Percentiles rank a stretch among this genome's conserved stretches.
Conservation (phyloP, 1,140 invertebrate species). For the Maniola jurtina region DNA sequence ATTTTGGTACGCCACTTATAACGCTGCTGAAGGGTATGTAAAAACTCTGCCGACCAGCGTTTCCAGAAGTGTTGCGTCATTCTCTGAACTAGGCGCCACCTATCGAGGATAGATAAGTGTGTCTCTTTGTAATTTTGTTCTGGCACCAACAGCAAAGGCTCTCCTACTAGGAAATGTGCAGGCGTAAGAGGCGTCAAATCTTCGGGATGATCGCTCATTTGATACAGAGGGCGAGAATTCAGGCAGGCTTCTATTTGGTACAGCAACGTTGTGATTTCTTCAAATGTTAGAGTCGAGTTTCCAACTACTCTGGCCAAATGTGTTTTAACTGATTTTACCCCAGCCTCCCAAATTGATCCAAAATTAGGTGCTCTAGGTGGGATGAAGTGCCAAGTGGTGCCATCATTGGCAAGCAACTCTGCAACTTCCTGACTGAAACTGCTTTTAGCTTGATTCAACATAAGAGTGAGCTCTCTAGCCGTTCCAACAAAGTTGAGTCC, state of each 20-base stretch:
- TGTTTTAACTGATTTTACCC: constrained; percentile 25
- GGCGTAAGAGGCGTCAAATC: too few relatives aligned
- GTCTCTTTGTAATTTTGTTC: too few relatives aligned
- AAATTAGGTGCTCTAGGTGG: constrained; percentile 29
- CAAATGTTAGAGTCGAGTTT: constrained; percentile 33
- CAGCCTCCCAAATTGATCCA: constrained; percentile 26
- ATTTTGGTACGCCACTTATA: constrained; percentile 17
- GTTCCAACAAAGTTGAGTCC: constrained; percentile 53
- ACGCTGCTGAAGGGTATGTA: constrained; percentile 20
- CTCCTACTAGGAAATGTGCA: too few relatives aligned
- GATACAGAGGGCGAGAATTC: too few relatives aligned
- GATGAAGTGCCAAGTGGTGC: constrained; percentile 37
- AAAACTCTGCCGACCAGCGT: constrained; percentile 32
- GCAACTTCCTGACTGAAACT: constrained; percentile 18
- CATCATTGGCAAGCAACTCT: constrained; percentile 24
- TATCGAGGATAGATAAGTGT: too few relatives aligned
- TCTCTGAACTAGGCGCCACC: constrained; percentile 27
- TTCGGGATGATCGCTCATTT: too few relatives aligned
- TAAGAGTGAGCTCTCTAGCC: constrained; percentile 25
- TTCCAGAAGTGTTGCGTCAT: constrained; percentile 31
- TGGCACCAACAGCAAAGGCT: too few relatives aligned
- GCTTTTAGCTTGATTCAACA: constrained; percentile 6
- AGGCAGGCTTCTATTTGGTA: too few relatives aligned
- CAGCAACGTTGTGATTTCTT: constrained; percentile 33
- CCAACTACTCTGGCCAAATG: constrained; percentile 33